These are phyloP conservation scores for Hydractinia symbiolongicarpus DNA, from an alignment of 30 jellyfish, hydroid and myxozoan genomes.

Conservation along the genomic window DNA sequence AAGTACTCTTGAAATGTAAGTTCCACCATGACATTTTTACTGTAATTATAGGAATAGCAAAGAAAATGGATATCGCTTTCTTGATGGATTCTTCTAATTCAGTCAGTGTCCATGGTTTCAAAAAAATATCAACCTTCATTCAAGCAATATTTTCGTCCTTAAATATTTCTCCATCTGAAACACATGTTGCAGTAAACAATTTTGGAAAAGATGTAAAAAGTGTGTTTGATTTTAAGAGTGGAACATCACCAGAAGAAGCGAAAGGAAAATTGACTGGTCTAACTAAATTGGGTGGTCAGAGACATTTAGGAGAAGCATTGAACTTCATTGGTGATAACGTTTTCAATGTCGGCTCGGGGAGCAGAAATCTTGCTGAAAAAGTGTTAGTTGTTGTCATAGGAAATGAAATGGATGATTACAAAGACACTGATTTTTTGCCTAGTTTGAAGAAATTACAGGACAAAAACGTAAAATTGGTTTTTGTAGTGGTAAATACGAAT, in stretches of 20 bases:
- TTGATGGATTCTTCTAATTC: too few relatives aligned
- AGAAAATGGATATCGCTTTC: too few relatives aligned
- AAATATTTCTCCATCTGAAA: constrained; percentile 21
- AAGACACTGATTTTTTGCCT: constrained; percentile 31
- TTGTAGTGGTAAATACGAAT: constrained; percentile 42
- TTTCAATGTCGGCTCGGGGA: constrained; percentile 8
- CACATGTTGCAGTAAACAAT: constrained; percentile 51
- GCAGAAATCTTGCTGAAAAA: constrained; percentile 29
- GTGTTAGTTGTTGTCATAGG: constrained; percentile 46
- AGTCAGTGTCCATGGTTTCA: too few relatives aligned
- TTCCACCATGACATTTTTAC: too few relatives aligned
- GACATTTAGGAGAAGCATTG: constrained; percentile 53
- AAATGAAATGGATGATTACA: constrained; percentile 44
- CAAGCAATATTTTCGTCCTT: background rate
- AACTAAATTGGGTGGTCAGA: constrained; percentile 50
- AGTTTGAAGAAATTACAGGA: constrained; percentile 31
- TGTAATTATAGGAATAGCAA: too few relatives aligned
- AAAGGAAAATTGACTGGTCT: background rate
- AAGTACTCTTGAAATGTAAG: too few relatives aligned
- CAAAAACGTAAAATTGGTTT: constrained; percentile 47
- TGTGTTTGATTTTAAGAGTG: constrained; percentile 28
- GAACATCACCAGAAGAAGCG: background rate
- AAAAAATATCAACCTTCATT: too few relatives aligned
- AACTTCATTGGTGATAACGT: constrained; percentile 19
- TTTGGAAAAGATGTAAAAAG: constrained; percentile 38